Conservation (phyloP, 2,113 vertebrate genomes). For the Atlantisia rogersi region DNA sequence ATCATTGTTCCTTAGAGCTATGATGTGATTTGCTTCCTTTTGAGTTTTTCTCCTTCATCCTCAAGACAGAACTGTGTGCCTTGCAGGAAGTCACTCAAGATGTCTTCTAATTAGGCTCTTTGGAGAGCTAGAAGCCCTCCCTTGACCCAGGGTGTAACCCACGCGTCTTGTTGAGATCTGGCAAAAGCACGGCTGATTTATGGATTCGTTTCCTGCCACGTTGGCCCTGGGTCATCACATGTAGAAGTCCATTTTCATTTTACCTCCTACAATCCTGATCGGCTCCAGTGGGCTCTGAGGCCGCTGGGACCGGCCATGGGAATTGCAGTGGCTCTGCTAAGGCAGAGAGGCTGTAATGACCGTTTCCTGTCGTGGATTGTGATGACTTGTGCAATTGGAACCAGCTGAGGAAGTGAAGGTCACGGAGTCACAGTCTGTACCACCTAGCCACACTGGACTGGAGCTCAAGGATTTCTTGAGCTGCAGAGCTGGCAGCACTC, state of each 20-base stretch:
- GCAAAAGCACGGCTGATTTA: background rate
- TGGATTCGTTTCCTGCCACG: background rate
- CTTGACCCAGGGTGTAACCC: background rate
- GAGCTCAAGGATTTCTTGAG: background rate
- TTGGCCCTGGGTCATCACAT: background rate
- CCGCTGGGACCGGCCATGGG: background rate
- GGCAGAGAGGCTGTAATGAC: background rate
- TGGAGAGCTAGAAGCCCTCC: background rate
- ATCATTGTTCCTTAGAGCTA: conserved; percentile 79
- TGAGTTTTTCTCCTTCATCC: background rate
- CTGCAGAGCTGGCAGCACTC: background rate
- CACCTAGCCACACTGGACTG: background rate
- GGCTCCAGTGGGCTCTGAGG: background rate
- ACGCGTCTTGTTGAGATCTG: background rate
- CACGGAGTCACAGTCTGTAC: background rate
- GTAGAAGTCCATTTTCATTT: background rate
- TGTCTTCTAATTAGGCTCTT: background rate
- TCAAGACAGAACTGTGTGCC: background rate
- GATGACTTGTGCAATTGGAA: too few species aligned
- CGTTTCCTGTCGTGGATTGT: fast-evolving
- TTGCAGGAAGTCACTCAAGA: conserved; percentile 34
- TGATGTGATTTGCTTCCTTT: conserved; percentile 49
- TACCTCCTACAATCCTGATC: background rate
- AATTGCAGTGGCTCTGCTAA: background rate
- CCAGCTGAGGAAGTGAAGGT: background rate